Evolutionary conservation across 2,113 vertebrate species (phyloP), one percentile per base, ranked within the genome.

Genomic region (Nerophis lumbriciformis): DNA sequence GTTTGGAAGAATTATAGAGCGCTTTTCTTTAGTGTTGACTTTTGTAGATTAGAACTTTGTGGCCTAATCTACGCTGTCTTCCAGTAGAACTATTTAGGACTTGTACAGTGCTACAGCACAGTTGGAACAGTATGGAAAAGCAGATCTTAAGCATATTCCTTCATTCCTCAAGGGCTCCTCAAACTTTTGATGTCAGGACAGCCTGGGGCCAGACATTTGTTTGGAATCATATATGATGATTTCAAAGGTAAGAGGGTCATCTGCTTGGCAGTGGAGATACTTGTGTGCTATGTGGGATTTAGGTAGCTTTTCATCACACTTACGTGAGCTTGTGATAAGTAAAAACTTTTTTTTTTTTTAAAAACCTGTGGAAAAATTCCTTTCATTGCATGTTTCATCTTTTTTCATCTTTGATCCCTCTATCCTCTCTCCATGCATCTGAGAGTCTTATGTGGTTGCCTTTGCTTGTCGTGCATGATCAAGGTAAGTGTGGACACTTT

Each of bases 211-310:
- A 86, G 82, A 82, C 85, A 91, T 77, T 85, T 91, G 81, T 89
- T 92, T 53, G 89, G 92, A 82, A 87, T 93, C 82, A 87, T 93
- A 69, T 83, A 90, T 64, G 88, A 92, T 75, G 87, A 80, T 0
- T 94, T 93, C 63, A 89, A 87, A 94, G 94, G 94, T 95, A 93
- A 95, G 94, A 82, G 28, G 47, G 44, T 36, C 42, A 59, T 21
- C 19, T 13, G 13, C 44, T 35, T 11, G 39, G 19, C 16, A 11
- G 42, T 38, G 42, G 42, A 42, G 15, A 42, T 51, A 21, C n/a
- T n/a, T 13, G 38, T 45, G 16, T 21, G 19, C 6, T 35, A 37
- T 38, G 4, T 55, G 53, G 7, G 38, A 19, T 42, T 56, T 42
- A 39, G 54, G 35, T 56, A 56, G 53, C 53, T 14, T 16, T 39